phyloP scores from a whole-genome alignment of 1,140 invertebrate genomes.

The Drosophila teissieri region DNA sequence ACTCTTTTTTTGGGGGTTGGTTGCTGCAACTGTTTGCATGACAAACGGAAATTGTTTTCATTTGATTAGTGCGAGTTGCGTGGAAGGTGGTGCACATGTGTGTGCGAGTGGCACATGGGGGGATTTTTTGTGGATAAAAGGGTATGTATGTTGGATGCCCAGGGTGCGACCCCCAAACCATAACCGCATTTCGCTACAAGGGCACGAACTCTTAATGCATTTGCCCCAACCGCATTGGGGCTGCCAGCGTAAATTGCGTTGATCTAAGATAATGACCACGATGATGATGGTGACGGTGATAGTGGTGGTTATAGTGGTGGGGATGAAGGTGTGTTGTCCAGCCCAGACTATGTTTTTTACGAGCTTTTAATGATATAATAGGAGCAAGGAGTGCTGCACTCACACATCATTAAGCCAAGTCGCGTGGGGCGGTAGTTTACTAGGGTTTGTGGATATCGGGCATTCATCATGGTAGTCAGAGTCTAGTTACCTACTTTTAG shows the following conservation, averaged over 20 bases:
- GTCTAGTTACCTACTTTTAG: constrained; percentile 10
- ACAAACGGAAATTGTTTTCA: constrained; percentile 74
- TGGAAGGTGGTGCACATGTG: constrained; percentile 17
- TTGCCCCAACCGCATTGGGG: constrained; percentile 51
- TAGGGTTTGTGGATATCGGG: constrained; percentile 9
- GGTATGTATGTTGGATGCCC: constrained; percentile 5
- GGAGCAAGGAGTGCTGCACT: constrained; percentile 41
- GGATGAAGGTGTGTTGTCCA: constrained; percentile 46
- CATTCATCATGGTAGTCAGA: constrained; percentile 20
- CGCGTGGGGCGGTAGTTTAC: constrained; percentile 10
- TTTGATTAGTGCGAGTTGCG: constrained; percentile 67
- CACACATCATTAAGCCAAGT: constrained; percentile 23
- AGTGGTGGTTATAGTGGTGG: constrained; percentile 23
- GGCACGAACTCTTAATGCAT: constrained; percentile 65
- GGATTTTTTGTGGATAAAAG: constrained; percentile 5
- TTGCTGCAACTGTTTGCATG: constrained; percentile 63
- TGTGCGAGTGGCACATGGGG: constrained; percentile 21
- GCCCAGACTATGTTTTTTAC: constrained; percentile 38
- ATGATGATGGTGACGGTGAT: constrained; percentile 23
- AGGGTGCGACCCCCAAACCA: constrained; percentile 44
- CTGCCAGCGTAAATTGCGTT: constrained; percentile 34
- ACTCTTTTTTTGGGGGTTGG: constrained; percentile 45
- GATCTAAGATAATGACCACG: constrained; percentile 46
- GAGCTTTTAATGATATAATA: constrained; percentile 51
- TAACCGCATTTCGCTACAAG: constrained; percentile 61